phyloP scores from a whole-genome alignment of 2,888 invertebrate genomes.

The Pollenia labialis region DNA sequence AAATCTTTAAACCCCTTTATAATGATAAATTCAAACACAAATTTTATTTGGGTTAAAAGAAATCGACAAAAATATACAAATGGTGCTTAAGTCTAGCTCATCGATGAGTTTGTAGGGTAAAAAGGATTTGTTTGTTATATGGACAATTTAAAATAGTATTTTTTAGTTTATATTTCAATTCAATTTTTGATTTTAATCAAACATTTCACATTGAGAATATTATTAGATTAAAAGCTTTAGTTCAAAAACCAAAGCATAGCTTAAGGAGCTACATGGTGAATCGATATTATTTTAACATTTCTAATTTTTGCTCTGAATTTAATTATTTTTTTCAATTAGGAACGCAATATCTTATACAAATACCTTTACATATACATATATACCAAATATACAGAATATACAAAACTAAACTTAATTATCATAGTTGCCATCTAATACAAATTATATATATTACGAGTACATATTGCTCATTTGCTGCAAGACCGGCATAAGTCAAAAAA shows the following conservation, averaged over 20 bases:
- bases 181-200: no score
- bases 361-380: neutral
- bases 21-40: neutral
- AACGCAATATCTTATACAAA: neutral
- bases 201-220: neutral
- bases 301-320: neutral
- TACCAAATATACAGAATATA: neutral
- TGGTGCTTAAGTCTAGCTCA: neutral
- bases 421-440: neutral
- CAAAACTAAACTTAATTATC: slow-evolving; percentile 19
- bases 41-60: neutral
- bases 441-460: neutral
- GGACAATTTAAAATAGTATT: neutral
- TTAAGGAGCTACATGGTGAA: neutral
- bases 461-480: no score
- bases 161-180: no score
- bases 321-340: neutral
- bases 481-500: no score
- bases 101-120: neutral
- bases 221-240: neutral
- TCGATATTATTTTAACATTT: neutral
- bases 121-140: neutral
- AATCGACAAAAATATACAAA: neutral
- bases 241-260: neutral
- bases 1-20: neutral